Evolutionary conservation across 1,140 invertebrate genomes (phyloP).

Genomic region (Zaprionus ornatus): DNA sequence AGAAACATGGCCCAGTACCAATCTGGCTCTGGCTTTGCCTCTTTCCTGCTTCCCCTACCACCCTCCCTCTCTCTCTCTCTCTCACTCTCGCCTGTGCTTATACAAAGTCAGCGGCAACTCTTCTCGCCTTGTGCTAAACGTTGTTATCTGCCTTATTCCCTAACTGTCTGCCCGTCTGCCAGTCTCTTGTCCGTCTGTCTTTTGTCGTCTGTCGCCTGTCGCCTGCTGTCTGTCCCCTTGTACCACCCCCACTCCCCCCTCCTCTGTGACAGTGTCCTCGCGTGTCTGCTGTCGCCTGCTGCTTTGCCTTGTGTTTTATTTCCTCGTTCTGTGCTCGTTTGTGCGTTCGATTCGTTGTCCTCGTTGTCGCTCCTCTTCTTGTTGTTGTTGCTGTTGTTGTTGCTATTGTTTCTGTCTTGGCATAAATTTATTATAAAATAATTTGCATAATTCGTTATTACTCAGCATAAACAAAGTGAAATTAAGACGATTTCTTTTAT

Average conservation of each 20-base stretch:
- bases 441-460: conserved; percentile 83
- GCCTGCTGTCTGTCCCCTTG: conserved; percentile 3
- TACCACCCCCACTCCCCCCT: not conserved
- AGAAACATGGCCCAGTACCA: conserved; percentile 12
- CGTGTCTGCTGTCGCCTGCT: conserved; percentile 21
- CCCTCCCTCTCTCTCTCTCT: not conserved
- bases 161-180: conserved; percentile 14
- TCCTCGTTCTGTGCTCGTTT: conserved; percentile 70
- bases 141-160: conserved; percentile 68
- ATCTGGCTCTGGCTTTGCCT: not conserved
- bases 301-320: conserved; percentile 63
- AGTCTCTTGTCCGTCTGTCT: conserved; percentile 6
- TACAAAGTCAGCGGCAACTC: conserved; percentile 48
- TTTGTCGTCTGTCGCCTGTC: conserved; percentile 9
- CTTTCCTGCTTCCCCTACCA: not conserved
- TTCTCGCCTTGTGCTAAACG: conserved; percentile 70
- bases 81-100: not conserved
- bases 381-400: conserved; percentile 4
- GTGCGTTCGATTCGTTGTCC: conserved; percentile 63
- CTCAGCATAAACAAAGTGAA: conserved; percentile 83
- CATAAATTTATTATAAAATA: conserved; percentile 83
- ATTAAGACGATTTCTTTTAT: conserved; percentile 80
- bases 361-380: not conserved
- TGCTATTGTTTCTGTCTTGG: conserved; percentile 48
- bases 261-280: not conserved